Conservation (phyloP, 1,140 invertebrate species). For the Glossosoma conforme region DNA sequence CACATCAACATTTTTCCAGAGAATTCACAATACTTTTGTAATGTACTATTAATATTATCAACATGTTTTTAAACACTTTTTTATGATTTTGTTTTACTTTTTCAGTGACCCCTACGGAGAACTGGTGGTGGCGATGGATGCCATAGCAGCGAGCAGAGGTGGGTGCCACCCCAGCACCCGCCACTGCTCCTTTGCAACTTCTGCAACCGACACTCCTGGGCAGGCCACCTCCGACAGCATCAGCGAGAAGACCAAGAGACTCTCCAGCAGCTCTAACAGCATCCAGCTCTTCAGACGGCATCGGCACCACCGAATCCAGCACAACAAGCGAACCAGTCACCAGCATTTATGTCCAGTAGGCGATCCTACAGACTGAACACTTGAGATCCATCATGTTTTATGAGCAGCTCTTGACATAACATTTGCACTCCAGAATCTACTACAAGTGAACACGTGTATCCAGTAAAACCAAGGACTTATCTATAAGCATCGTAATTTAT, state of each 20-base stretch:
- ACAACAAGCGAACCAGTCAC: constrained; percentile 28
- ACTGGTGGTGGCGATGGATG: constrained; percentile 52
- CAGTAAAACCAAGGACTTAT: no score
- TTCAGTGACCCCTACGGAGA: constrained; percentile 51
- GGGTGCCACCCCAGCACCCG: constrained; percentile 35
- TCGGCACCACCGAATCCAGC: constrained; percentile 24
- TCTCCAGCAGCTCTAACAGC: constrained; percentile 20
- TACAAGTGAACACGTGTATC: no score
- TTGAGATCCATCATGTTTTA: not conserved
- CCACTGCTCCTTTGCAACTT: constrained; percentile 26
- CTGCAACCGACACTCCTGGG: not conserved
- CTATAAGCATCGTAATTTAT: no score
- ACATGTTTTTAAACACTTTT: no score
- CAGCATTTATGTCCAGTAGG: constrained; percentile 21
- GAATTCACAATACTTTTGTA: no score
- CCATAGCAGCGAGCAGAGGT: constrained; percentile 48
- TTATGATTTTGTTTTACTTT: constrained; percentile 6
- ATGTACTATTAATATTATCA: no score
- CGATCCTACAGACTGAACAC: not conserved
- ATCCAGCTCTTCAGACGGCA: constrained; percentile 28
- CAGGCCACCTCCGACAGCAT: no score
- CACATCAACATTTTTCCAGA: no score
- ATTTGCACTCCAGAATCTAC: no score
- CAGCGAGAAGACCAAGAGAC: no score
- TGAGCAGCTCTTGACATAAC: no score